phyloP scores from a whole-genome alignment of 2,797 vertebrate species.

The Coendou prehensilis region DNA sequence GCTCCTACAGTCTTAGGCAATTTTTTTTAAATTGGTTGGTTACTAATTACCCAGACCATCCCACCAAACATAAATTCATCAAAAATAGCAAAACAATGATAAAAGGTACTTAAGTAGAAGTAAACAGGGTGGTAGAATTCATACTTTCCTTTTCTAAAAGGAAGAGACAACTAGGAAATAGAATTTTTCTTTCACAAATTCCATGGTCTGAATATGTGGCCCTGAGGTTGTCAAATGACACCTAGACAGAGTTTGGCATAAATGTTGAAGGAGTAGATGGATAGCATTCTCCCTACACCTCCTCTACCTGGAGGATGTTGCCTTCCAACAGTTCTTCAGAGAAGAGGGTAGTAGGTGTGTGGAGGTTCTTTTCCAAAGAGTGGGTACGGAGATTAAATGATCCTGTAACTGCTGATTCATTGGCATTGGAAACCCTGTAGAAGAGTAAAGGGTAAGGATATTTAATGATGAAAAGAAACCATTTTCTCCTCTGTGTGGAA shows the following conservation, averaged over 20 bases:
- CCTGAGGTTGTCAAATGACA: not conserved
- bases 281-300: not conserved
- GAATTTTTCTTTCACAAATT: not conserved
- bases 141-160: not conserved
- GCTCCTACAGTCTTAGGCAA: not conserved
- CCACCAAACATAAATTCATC: conserved; percentile 32
- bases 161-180: conserved; percentile 11
- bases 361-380: not conserved
- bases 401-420: not conserved
- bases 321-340: not conserved
- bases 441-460: not conserved
- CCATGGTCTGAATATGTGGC: not conserved
- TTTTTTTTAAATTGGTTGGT: not conserved
- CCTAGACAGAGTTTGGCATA: not conserved
- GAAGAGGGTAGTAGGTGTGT: not conserved
- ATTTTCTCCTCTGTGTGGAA: not conserved
- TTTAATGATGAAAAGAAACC: conserved; percentile 7
- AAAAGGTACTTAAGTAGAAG: not conserved
- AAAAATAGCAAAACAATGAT: conserved; percentile 2
- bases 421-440: not conserved
- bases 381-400: not conserved
- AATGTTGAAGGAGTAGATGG: not conserved
- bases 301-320: not conserved
- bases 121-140: not conserved
- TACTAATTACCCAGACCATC: conserved; percentile 8